A percentile compares a stretch with the other conserved stretches of the same genome.
Evolutionary conservation across 2,113 vertebrate species (phyloP).

Genomic region (Bufo bufo): DNA sequence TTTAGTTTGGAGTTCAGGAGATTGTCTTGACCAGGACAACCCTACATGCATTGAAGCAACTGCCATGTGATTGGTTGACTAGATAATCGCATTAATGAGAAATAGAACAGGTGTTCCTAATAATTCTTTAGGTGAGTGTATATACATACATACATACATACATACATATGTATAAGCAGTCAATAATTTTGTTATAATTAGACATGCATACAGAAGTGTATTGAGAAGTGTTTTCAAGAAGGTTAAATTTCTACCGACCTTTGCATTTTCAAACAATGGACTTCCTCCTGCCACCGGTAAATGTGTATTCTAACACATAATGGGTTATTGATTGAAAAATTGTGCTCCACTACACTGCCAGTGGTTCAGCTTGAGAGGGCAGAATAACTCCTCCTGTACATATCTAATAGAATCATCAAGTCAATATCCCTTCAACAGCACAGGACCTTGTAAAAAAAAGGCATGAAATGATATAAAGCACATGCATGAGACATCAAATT

Average conservation of each 20-base stretch:
- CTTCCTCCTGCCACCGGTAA: constrained; percentile 10
- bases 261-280: constrained; percentile 24
- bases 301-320: constrained; percentile 47
- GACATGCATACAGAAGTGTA: constrained; percentile 43
- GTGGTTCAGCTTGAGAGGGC: not conserved
- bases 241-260: constrained; percentile 41
- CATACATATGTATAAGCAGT: not conserved
- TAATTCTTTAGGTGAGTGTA: too few species aligned
- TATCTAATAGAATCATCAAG: constrained; percentile 7
- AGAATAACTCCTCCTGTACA: not conserved
- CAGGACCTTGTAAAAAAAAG: not conserved
- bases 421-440: not conserved
- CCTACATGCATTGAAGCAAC: too few species aligned
- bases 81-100: too few species aligned
- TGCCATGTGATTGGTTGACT: too few species aligned
- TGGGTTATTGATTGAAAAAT: constrained; percentile 55
- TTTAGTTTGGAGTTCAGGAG: too few species aligned
- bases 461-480: constrained; percentile 1
- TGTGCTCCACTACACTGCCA: constrained; percentile 17
- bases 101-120: too few species aligned
- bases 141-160: too few species aligned
- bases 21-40: too few species aligned
- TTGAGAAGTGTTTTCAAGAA: constrained; percentile 34
- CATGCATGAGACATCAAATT: not conserved
- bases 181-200: constrained; percentile 46